A percentile compares a stretch with the other conserved stretches of the same genome.
Conservation (phyloP, 2,113 vertebrate genomes). For the Dasyprocta punctata region DNA sequence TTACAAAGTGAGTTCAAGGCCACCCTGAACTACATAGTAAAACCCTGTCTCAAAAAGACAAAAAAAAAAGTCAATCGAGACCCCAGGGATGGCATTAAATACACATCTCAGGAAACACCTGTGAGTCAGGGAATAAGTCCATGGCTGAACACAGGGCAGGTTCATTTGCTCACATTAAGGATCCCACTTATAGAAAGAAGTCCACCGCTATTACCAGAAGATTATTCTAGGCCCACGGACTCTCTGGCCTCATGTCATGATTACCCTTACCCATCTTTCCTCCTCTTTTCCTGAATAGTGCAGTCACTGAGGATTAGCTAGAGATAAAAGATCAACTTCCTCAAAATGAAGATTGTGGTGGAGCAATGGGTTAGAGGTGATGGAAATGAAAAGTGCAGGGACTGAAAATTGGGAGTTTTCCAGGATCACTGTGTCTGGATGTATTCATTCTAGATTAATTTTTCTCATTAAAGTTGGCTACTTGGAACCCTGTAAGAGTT, state of each 20-base stretch:
- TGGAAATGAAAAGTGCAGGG: neutral
- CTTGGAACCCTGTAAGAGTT: constrained; percentile 1
- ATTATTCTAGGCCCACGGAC: neutral
- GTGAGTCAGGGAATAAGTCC: neutral
- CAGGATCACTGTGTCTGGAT: neutral
- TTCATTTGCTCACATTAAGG: neutral
- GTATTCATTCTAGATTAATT: neutral
- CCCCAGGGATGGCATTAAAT: too few relatives aligned
- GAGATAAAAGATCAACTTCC: constrained; percentile 52
- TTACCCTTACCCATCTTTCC: neutral
- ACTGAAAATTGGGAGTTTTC: constrained; percentile 59
- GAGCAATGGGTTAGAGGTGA: constrained; percentile 9
- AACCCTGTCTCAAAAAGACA: neutral
- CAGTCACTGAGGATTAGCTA: constrained; percentile 71
- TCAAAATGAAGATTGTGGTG: neutral
- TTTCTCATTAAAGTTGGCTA: constrained; percentile 58
- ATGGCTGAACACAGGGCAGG: neutral
- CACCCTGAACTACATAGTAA: neutral
- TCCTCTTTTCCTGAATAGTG: constrained; percentile 41
- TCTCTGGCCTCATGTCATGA: neutral
- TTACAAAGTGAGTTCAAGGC: neutral
- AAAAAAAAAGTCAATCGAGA: neutral
- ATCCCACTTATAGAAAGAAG: neutral
- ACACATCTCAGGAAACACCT: neutral
- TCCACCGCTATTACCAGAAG: neutral